Evolutionary conservation across 2,888 invertebrate genomes (phyloP), one percentile per base, ranked within the genome.

Genomic region (Plagodis pulveraria): DNA sequence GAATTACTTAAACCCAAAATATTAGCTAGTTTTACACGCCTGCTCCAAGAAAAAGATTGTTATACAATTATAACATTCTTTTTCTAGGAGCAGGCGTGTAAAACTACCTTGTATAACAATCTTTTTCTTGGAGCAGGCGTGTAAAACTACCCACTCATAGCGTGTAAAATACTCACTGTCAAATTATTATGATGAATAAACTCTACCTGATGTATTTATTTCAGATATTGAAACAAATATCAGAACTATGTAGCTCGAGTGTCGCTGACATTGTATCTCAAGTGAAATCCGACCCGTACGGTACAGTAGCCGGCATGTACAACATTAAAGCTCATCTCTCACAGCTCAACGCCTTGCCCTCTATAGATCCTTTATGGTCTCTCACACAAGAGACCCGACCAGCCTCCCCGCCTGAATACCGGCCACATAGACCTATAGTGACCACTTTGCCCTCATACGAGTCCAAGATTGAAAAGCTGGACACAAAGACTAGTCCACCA

Each of bases 281-380:
- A 62, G 84, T 95, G 40, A 89, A 89, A 52, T 86, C 88, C 0
- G 94, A 94, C 57, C 94, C 94, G 0, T 94, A 93, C 70, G 94
- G 95, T 0, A 81, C 93, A 32, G 71, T 93, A 12, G 95, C 93
- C 5, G 95, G 95, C 52, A 94, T 95, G 73, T 95, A 93, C 81
- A 95, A 95, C 80, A 94, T 95, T 58, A 86, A 94, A 67, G 83
- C 79, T 5, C 92, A 91, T 59, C 68, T 84, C 6, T 80, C 77
- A 12, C 89, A 87, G 59, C 72, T 87, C 52, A 76, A 81, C 46
- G 65, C 77, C 0, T 75, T 79, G 6, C 70, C 86, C 0, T 80
- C 80, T 38, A 62, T 72, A 0, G 87, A 89, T 42, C 72, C 87
- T 32, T 81, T 89, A 9, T 90, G 91, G 91, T 77, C 85, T 0